Evolutionary conservation across 2,888 invertebrate species (phyloP), one percentile per base, ranked within the genome.

Genomic region (Limenitis camilla): DNA sequence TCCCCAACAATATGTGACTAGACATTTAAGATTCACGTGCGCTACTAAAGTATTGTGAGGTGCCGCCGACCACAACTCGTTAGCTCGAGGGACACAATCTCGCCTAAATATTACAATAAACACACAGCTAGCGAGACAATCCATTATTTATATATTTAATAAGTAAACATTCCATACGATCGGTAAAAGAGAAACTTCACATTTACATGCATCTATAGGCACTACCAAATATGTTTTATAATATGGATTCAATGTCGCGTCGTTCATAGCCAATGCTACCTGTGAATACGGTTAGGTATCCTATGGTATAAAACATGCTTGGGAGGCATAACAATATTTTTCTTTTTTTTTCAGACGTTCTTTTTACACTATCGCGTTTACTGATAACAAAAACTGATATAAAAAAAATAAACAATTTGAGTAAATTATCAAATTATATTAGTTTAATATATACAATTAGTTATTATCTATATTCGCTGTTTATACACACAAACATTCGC

Each of bases 1-100:
- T 72, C 74, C 78, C 78, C 78, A 78, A 78, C 78, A 76, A 74
- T 19, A 71, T 71, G 78, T 79, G 81, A 81, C 81, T 81, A 81
- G 81, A 81, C 67, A 68, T 61, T 61, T 61, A 72, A 78, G 69
- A 75, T 74, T 74, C 72, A 64, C 72, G 74, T 69, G 76, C 69
- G 61, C 65, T 63, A 53, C 52, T 53, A 52, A 36, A 47, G 32
- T 60, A 60, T 60, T 57, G 63, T 60, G 63, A 61, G 63, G 60
- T 64, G 64, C 62, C 66, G 62, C 56, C 46, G 44, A 51, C 61
- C 59, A 58, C 63, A 60, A 61, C 62, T 38, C 11, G 19, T 8
- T 0, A 10, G 11, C 42, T 47, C 38, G 38, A 9, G 33, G 50
- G 35, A 40, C 44, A 40, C 51, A 40, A 45, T 40, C 50, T 31